Conservation (phyloP, 2,113 vertebrate genomes). For the Rynchops niger region DNA sequence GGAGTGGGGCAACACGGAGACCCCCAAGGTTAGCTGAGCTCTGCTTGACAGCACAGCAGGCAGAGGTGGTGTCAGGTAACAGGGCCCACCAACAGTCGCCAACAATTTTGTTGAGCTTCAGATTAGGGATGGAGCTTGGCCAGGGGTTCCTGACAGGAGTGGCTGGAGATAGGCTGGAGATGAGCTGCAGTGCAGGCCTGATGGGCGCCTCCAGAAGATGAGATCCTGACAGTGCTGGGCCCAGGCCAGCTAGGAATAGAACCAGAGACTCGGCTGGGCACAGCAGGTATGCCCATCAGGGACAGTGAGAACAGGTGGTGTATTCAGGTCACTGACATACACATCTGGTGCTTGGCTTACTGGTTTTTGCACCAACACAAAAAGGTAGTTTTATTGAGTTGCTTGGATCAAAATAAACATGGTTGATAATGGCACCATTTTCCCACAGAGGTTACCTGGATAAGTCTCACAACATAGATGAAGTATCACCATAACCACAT, state of each 20-base stretch:
- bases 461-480: not conserved
- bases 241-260: not conserved
- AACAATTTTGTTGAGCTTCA: not conserved
- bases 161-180: not conserved
- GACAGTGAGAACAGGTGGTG: not conserved
- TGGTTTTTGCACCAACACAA: not conserved
- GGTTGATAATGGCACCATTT: not conserved
- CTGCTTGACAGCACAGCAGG: not conserved
- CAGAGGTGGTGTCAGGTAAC: not conserved
- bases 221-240: not conserved
- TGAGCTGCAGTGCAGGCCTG: not conserved
- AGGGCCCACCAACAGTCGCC: not conserved
- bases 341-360: not conserved
- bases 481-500: not conserved
- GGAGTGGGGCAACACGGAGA: not conserved
- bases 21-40: accelerated
- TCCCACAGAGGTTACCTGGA: not conserved
- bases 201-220: not conserved
- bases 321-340: not conserved
- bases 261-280: not conserved
- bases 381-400: not conserved
- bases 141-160: not conserved
- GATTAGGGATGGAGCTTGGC: not conserved
- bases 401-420: not conserved
- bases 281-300: not conserved